These are phyloP conservation scores for Drosophila suboccidentalis DNA, from an alignment of 2,888 invertebrate species.

Conservation along the genomic window DNA sequence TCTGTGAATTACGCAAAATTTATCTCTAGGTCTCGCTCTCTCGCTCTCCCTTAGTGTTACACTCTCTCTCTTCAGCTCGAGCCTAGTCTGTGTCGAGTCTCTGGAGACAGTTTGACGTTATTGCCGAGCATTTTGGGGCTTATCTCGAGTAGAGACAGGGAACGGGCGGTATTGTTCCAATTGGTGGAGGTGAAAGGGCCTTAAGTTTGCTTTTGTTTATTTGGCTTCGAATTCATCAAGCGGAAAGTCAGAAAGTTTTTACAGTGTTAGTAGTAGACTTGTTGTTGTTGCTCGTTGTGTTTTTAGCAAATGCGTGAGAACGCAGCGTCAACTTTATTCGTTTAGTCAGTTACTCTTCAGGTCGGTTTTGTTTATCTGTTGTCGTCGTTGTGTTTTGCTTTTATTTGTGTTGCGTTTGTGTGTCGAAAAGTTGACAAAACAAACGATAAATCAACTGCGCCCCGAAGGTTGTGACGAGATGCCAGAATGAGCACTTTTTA, in stretches of 20 bases:
- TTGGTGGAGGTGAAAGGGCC: conserved; percentile 7
- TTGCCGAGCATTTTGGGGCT: conserved; percentile 50
- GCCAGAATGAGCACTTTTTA: conserved; percentile 13
- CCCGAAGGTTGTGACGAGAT: conserved; percentile 30
- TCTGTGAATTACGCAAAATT: conserved; percentile 47
- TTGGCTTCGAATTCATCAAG: conserved; percentile 78
- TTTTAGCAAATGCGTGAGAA: conserved; percentile 74
- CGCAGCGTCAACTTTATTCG: conserved; percentile 57
- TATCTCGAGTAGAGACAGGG: conserved; percentile 34
- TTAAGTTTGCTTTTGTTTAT: conserved; percentile 68
- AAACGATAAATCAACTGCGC: conserved; percentile 75
- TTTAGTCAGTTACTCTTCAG: conserved; percentile 36
- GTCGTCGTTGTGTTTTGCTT: conserved; percentile 30
- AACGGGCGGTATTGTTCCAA: background rate
- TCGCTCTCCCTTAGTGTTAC: background rate
- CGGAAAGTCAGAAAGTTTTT: conserved; percentile 72
- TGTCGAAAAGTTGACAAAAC: conserved; percentile 75
- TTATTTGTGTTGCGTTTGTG: conserved; percentile 41
- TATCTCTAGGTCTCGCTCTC: conserved; percentile 8
- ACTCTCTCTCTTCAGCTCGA: background rate
- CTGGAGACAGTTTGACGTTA: conserved; percentile 69
- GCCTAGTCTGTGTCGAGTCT: conserved; percentile 22
- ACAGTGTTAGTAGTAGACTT: conserved; percentile 32
- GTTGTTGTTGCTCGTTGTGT: conserved; percentile 16
- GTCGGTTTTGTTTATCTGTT: conserved; percentile 39